These are phyloP conservation scores for Philypnodon macrostomus DNA, from an alignment of 2,797 vertebrate genomes.

Conservation along the genomic window DNA sequence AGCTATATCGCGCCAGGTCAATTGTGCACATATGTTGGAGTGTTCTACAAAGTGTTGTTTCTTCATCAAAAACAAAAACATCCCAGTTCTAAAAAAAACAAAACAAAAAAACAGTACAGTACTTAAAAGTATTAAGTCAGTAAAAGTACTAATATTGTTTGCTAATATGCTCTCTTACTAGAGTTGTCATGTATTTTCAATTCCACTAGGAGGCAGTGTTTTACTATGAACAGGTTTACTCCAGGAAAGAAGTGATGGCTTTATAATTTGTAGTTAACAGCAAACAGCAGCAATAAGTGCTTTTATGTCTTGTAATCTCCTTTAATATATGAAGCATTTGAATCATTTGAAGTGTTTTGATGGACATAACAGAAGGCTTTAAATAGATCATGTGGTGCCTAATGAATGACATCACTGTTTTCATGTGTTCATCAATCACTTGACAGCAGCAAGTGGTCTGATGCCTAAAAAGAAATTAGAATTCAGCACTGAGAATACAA, in stretches of 20 bases:
- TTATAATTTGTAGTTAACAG: too few relatives aligned
- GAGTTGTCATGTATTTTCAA: not conserved
- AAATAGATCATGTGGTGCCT: too few relatives aligned
- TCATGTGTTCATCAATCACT: constrained; percentile 4
- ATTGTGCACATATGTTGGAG: too few relatives aligned
- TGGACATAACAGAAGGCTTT: not conserved
- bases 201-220: constrained; percentile 66
- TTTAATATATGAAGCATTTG: not conserved
- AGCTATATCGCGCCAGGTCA: too few relatives aligned
- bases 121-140: too few relatives aligned
- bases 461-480: not conserved
- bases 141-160: too few relatives aligned
- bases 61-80: too few relatives aligned
- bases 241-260: not conserved
- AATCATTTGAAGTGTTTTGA: not conserved
- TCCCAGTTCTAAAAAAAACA: too few relatives aligned
- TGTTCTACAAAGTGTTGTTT: too few relatives aligned
- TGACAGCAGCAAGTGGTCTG: not conserved
- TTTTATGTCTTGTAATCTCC: not conserved
- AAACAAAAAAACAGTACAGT: too few relatives aligned
- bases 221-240: constrained; percentile 17
- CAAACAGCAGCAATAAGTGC: not conserved
- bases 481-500: constrained; percentile 2
- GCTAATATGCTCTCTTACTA: too few relatives aligned
- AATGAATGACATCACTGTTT: not conserved